Evolutionary conservation across 2,888 invertebrate species (phyloP), one percentile per base, ranked within the genome.

Genomic region (Malacosoma neustria): DNA sequence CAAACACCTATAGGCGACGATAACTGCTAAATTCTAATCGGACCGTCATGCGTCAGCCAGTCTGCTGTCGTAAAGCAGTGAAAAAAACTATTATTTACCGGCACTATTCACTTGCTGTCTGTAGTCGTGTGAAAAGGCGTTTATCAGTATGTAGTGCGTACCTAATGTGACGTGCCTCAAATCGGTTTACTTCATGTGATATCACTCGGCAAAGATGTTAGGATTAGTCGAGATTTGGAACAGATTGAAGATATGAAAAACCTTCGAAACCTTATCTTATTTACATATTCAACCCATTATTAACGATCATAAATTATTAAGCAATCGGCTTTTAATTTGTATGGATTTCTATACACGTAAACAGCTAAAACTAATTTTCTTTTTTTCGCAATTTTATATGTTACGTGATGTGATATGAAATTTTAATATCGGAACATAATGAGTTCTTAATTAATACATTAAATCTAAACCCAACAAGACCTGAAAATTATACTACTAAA

Each of bases 201-300:
- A 66, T 64, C 60, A 54, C 47, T 42, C 30, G 39, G 43, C 48
- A 43, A 53, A 58, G 59, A 63, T 54, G 57, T 51, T 41, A 42
- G 52, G 63, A 71, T 72, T 66, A 71, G 49, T 55, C 39, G 53
- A 62, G 72, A 71, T 72, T 72, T 62, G 46, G 35, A 45, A 48
- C 43, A 46, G 44, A 43, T 40, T 41, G 45, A 44, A 42, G 41
- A 45, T 46, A 48, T 48, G 42, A 43, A 22, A 52, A 46, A 55
- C 49, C 50, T 48, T 35, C 29, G 37, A 40, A 47, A 45, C 47
- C 46, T 49, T 31, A 22, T 22, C 22, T 3, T 22, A 22, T 4
- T 22, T 9, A 22, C 22, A 22, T 9, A 22, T 5, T 6, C 22
- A 22, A 4, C 22, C 9, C 9, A 22, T 2, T 22, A 22, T 22